Evolutionary conservation across 1,140 invertebrate species (phyloP).

Genomic region (Adelges cooleyi): DNA sequence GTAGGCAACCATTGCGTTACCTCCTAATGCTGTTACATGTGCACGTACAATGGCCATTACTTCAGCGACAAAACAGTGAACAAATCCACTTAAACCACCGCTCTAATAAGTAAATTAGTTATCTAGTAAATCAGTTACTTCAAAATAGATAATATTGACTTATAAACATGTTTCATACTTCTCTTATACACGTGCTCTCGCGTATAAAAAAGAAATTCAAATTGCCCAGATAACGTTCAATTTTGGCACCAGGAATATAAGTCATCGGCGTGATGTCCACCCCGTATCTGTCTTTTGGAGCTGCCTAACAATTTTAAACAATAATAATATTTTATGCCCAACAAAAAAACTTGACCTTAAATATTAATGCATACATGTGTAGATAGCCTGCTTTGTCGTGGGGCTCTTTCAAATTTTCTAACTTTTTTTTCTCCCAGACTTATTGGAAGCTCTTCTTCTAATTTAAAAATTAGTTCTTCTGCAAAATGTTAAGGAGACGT

Average conservation of each 20-base stretch:
- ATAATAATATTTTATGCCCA: no score
- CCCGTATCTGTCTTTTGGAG: constrained; percentile 54
- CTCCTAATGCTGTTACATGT: constrained; percentile 84
- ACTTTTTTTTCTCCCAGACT: constrained; percentile 7
- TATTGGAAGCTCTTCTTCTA: constrained; percentile 20
- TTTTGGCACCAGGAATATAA: constrained; percentile 64
- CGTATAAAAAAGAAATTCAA: constrained; percentile 92
- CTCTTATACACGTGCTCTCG: constrained; percentile 82
- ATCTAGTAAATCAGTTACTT: background rate
- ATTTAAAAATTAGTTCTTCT: constrained; percentile 22
- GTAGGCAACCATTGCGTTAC: constrained; percentile 88
- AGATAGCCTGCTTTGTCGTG: constrained; percentile 5
- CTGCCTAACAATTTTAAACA: no score
- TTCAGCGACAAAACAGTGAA: constrained; percentile 86
- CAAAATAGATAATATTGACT: background rate
- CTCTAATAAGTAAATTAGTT: constrained; percentile 40
- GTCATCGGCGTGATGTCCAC: constrained; percentile 77
- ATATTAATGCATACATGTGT: constrained; percentile 7
- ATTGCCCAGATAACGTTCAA: constrained; percentile 79
- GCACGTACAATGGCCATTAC: constrained; percentile 80
- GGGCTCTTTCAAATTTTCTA: constrained; percentile 18
- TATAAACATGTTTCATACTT: constrained; percentile 48
- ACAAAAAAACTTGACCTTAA: no score
- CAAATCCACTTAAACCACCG: constrained; percentile 83
- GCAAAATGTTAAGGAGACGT: no score